These are phyloP conservation scores for Archaeoteleia sp. DNA, from an alignment of 2,888 invertebrate species.

Conservation along the genomic window DNA sequence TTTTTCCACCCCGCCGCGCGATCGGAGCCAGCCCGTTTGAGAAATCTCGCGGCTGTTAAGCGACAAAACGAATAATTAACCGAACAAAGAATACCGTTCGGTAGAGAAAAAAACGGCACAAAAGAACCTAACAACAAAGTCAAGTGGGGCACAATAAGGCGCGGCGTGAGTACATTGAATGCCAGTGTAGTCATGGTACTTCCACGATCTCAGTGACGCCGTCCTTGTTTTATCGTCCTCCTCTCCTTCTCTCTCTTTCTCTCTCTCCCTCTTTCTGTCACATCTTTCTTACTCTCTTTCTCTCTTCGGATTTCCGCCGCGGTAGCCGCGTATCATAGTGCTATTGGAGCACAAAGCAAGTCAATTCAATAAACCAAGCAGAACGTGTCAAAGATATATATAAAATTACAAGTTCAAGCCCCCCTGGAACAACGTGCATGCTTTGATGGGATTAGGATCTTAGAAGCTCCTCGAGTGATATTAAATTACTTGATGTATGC, in stretches of 20 bases:
- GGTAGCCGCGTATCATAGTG: conserved; percentile 47
- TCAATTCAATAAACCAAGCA: conserved; percentile 52
- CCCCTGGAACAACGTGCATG: conserved; percentile 22
- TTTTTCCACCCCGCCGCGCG: no score
- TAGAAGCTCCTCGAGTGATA: conserved; percentile 10
- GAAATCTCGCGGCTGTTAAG: conserved; percentile 68
- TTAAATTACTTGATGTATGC: conserved; percentile 20
- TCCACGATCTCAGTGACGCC: conserved; percentile 42
- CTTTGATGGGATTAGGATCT: conserved; percentile 38
- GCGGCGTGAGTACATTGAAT: conserved; percentile 69
- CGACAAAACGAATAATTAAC: conserved; percentile 72
- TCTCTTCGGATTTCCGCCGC: conserved; percentile 51
- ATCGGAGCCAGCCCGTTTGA: no score
- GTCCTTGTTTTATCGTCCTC: no score
- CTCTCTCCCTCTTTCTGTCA: conserved; percentile 54
- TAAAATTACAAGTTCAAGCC: conserved; percentile 55
- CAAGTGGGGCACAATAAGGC: conserved; percentile 74
- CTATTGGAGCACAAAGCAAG: conserved; percentile 50
- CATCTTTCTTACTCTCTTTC: conserved; percentile 46
- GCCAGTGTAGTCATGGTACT: conserved; percentile 63
- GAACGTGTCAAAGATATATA: conserved; percentile 62
- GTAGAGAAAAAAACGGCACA: conserved; percentile 60
- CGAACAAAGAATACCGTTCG: conserved; percentile 62
- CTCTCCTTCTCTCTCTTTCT: conserved; percentile 47
- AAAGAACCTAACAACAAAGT: conserved; percentile 70